Base-by-base conservation (phyloP, 2,888 invertebrate species). In the Heliconius erato region DNA sequence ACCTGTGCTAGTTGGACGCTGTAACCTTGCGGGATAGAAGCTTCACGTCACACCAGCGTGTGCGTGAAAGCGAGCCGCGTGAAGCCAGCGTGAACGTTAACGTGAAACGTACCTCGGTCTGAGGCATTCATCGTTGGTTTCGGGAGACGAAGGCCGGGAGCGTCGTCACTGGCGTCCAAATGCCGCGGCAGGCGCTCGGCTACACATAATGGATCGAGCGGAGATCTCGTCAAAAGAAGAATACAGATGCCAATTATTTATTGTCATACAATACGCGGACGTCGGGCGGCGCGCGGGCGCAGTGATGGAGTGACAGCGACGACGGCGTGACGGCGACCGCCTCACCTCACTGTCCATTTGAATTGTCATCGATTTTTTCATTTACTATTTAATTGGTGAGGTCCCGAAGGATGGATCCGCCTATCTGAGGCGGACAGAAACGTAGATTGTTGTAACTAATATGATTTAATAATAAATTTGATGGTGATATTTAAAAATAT, bases 181-280 rank as follows among this genome's bases (percentile, higher is more conserved):
- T 95, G 94, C 92, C 93, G 90, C 91, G 90, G 92, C 90, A 93
- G 91, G 91, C 94, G 90, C 91, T 94, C 93, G 93, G 92, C 91
- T 89, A 92, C 89, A 91, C 94, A 95, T 95, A 95, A 95, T 95
- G 93, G 93, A 92, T 92, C 92, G 92, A 92, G 88, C 94, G 91
- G 93, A 92, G 93, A 93, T 92, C 94, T 94, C 93, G 93, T 95
- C 94, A 94, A 95, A 94, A 95, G 95, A 94, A 95, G 95, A 95
- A 95, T 95, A 95, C 93, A 91, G 90, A 89, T 91, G 90, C 92
- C 95, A 95, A 95, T 95, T 95, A 95, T 93, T 92, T 94, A 95
- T 94, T 95, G 92, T 92, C 93, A 94, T 95, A 95, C 94, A 95
- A 95, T 95, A 93, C 92, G 91, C 91, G 92, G 91, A 94, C 94